These are phyloP conservation scores for Aleiodes testaceus DNA, from an alignment of 2,888 invertebrate species.

Conservation along the genomic window DNA sequence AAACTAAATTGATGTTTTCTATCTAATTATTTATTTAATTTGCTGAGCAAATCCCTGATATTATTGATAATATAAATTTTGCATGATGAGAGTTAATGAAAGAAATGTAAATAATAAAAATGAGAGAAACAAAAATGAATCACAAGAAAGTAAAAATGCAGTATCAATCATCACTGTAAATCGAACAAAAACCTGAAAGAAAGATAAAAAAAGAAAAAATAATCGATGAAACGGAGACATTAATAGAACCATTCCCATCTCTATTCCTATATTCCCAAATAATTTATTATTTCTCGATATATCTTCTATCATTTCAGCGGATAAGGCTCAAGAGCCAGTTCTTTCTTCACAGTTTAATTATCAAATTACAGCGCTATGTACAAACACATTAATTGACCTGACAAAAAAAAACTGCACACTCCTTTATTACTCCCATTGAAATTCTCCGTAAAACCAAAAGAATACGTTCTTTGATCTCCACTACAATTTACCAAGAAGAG, in stretches of 20 bases:
- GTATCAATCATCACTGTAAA: slow-evolving; percentile 20
- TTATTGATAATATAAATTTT: slow-evolving; percentile 1
- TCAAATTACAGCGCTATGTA: not conserved
- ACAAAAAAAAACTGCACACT: not conserved
- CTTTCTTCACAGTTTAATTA: not conserved
- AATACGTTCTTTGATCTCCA: not conserved
- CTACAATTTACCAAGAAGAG: slow-evolving; percentile 1
- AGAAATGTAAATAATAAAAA: not conserved
- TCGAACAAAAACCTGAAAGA: slow-evolving; percentile 6
- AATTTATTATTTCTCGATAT: not conserved
- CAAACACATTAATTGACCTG: not conserved
- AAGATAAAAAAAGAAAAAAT: not conserved
- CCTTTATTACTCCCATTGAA: not conserved
- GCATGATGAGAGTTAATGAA: not conserved
- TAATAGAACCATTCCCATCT: slow-evolving; percentile 19
- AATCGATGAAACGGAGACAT: slow-evolving; percentile 10
- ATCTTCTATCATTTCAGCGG: no score
- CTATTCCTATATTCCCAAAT: not conserved
- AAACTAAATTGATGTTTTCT: slow-evolving; percentile 48
- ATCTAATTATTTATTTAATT: slow-evolving; percentile 40
- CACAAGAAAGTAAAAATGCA: slow-evolving; percentile 22
- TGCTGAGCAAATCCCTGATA: slow-evolving; percentile 9
- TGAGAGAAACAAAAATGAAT: not conserved
- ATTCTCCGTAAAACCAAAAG: not conserved
- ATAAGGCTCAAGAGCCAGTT: not conserved